Conservation (phyloP, 2,113 vertebrate genomes). For the Geococcyx californianus region DNA sequence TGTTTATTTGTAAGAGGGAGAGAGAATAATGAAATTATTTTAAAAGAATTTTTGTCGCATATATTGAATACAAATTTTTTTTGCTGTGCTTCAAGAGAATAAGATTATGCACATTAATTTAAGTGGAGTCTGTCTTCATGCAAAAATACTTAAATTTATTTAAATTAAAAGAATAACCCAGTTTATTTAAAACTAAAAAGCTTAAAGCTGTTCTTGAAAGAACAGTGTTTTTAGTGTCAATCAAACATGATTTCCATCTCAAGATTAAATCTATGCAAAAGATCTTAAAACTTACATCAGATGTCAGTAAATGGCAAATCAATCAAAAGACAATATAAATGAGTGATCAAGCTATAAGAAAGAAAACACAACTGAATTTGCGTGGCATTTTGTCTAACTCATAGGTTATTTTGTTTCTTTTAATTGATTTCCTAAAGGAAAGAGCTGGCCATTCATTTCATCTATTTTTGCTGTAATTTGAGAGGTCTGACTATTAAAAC, state of each 20-base stretch:
- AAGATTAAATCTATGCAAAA: constrained; percentile 51
- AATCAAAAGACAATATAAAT: constrained; percentile 40
- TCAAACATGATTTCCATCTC: constrained; percentile 43
- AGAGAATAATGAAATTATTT: background rate
- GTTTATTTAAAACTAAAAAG: background rate
- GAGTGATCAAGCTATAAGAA: background rate
- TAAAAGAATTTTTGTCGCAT: background rate
- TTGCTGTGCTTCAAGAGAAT: background rate
- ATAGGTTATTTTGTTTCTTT: background rate
- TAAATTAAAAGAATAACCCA: constrained; percentile 31
- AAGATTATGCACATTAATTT: background rate
- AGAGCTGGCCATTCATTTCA: background rate
- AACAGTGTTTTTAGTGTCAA: constrained; percentile 45
- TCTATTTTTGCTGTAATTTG: background rate
- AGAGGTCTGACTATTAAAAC: background rate
- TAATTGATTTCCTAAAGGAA: constrained; percentile 8
- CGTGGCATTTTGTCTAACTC: background rate
- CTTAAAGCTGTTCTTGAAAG: constrained; percentile 16
- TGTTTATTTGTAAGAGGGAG: background rate
- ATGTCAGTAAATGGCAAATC: constrained; percentile 45
- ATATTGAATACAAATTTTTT: background rate
- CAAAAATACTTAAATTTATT: background rate
- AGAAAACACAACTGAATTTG: background rate
- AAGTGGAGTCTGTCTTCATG: background rate
- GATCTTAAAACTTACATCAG: constrained; percentile 19